Evolutionary conservation across 2,113 vertebrate genomes (phyloP), one percentile per base, ranked within the genome.

Genomic region (Terrapene triunguis): DNA sequence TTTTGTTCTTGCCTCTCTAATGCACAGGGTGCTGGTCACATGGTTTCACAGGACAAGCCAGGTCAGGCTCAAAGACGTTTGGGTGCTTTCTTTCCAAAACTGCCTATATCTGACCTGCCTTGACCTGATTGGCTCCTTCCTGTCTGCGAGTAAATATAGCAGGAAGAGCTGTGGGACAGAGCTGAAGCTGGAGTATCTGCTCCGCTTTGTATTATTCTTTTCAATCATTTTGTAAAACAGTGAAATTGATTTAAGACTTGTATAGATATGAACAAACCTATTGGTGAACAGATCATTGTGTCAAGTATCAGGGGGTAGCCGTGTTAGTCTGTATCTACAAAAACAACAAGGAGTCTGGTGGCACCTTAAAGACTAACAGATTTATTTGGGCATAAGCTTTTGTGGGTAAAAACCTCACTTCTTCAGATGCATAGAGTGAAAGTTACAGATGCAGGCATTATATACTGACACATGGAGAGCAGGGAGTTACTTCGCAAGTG

Each of bases 21-120:
- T 50, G 10, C 51, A 3, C 6, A 85, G 82, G 95, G 57, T 7
- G 57, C 85, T 4, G 42, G 82, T 50, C 86, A 65, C 9, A 95
- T 92, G 94, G 96, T 97, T 8, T 91, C 94, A 19, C 94, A 96
- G 38, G 80, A 92, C n/a, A 84, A 62, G 27, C 89, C 91, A 17
- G 78, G 65, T 2, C 79, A 42, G 5, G 80, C 74, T 29, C 54
- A 85, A 89, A 92, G 72, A 92, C 89, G 55, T 90, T 89, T 44
- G 21, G 83, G 57, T 84, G 80, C 1, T 97, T 92, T 87, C 82
- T 96, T 69, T 62, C 78, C 2, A 89, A 92, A 62, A 82, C 80
- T 2, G n/a, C 85, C 3, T 92, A 93, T 44, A 69, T 54, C 22
- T 88, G 84, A 91, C 72, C 55, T 9, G 24, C 25, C 32, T 11